Evolutionary conservation across 2,113 vertebrate species (phyloP).

Genomic region (Sturnira hondurensis): DNA sequence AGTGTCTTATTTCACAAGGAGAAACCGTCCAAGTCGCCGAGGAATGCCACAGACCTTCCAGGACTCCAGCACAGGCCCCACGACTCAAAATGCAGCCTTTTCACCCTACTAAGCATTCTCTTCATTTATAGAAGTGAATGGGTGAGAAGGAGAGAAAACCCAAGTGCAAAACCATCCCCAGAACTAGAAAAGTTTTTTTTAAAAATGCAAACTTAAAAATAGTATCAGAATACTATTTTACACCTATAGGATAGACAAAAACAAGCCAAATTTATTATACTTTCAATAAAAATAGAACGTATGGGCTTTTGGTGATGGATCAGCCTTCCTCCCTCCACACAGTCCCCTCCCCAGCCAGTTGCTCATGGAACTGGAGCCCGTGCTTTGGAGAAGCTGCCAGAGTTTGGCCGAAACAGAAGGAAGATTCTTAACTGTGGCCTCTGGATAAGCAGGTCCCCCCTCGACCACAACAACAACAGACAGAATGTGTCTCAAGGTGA

Average conservation of each 20-base stretch:
- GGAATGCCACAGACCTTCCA: not conserved
- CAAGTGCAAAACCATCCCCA: not conserved
- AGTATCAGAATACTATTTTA: not conserved
- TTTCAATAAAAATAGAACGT: not conserved
- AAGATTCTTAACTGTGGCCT: not conserved
- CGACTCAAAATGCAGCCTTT: not conserved
- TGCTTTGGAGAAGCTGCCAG: not conserved
- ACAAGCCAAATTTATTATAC: not conserved
- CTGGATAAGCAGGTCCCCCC: not conserved
- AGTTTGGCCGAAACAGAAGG: not conserved
- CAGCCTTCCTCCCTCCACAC: not conserved
- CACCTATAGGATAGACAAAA: not conserved
- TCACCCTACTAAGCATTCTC: not conserved
- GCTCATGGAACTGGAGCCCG: not conserved
- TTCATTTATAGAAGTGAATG: not conserved
- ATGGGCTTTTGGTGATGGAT: not conserved
- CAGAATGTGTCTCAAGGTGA: not conserved
- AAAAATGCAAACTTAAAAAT: not conserved
- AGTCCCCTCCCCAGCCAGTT: not conserved
- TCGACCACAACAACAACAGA: not conserved
- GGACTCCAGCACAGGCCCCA: not conserved
- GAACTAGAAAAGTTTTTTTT: not conserved
- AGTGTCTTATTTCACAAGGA: not conserved
- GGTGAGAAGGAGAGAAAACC: not conserved
- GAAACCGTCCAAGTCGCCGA: not conserved